Evolutionary conservation across 1,140 invertebrate genomes (phyloP).

Genomic region (Idris sp.): DNA sequence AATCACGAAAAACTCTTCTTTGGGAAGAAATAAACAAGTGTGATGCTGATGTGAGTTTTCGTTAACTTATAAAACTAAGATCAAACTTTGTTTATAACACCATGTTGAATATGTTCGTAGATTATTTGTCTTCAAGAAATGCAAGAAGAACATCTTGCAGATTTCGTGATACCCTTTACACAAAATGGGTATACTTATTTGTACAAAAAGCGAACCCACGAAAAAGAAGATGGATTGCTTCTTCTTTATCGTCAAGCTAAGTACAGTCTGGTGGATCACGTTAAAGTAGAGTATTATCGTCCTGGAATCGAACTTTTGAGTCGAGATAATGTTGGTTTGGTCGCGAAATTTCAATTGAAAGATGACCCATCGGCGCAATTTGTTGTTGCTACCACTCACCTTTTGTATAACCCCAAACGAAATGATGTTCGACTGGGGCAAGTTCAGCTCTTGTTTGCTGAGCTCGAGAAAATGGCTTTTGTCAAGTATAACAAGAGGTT

Average conservation of each 20-base stretch:
- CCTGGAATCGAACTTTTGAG: slow-evolving; percentile 82
- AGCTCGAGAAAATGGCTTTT: slow-evolving; percentile 89
- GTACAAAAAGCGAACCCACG: slow-evolving; percentile 77
- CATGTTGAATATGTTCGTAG: slow-evolving; percentile 73
- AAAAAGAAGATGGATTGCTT: slow-evolving; percentile 72
- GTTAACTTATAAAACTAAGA: too few species aligned
- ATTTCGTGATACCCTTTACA: slow-evolving; percentile 81
- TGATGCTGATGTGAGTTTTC: slow-evolving; percentile 84
- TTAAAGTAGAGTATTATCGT: slow-evolving; percentile 80
- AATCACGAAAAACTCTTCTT: slow-evolving; percentile 84
- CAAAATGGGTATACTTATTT: slow-evolving; percentile 72
- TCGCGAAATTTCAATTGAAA: slow-evolving; percentile 84
- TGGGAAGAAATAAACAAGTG: slow-evolving; percentile 84
- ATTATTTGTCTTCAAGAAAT: slow-evolving; percentile 93
- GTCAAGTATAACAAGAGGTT: slow-evolving; percentile 67
- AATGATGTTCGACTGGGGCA: slow-evolving; percentile 94
- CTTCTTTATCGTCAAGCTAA: slow-evolving; percentile 69
- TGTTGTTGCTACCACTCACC: slow-evolving; percentile 93
- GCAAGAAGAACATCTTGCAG: slow-evolving; percentile 85
- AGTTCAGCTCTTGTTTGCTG: slow-evolving; percentile 86
- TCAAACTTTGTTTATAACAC: too few species aligned
- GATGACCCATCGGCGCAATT: slow-evolving; percentile 77
- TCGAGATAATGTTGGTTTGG: slow-evolving; percentile 91
- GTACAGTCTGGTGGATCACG: slow-evolving; percentile 68
- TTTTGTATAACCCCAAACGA: slow-evolving; percentile 94